These are phyloP conservation scores for Xestoiulus laeticollis DNA, from an alignment of 2,888 invertebrate genomes.

Conservation along the genomic window DNA sequence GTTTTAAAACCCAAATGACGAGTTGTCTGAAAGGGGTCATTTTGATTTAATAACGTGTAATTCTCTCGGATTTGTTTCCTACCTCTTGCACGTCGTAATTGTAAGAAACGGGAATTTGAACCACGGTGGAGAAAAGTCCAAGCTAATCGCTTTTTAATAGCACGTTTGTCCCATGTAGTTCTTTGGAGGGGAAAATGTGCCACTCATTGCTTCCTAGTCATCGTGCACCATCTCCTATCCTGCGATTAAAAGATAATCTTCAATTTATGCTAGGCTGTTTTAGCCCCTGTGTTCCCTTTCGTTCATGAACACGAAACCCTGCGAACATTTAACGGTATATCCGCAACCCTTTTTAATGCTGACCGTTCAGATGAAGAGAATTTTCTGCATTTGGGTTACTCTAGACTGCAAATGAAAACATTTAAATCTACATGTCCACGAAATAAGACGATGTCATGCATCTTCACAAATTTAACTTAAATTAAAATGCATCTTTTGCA, in stretches of 20 bases:
- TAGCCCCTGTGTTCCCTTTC: not conserved
- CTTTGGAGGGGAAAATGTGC: not conserved
- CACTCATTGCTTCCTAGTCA: not conserved
- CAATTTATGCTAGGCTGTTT: not conserved
- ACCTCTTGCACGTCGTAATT: not conserved
- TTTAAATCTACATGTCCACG: too few relatives aligned
- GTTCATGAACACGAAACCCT: not conserved
- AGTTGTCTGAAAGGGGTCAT: not conserved
- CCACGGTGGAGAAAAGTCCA: not conserved
- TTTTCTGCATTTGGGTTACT: too few relatives aligned
- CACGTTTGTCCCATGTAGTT: not conserved
- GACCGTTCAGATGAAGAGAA: too few relatives aligned
- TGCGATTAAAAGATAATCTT: constrained; percentile 25
- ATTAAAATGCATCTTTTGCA: too few relatives aligned
- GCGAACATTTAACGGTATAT: not conserved
- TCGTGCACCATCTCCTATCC: not conserved
- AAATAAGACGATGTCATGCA: too few relatives aligned
- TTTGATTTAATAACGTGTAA: not conserved
- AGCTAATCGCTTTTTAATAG: constrained; percentile 19
- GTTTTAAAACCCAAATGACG: not conserved
- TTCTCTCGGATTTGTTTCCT: not conserved
- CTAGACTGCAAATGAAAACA: too few relatives aligned
- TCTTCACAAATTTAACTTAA: too few relatives aligned
- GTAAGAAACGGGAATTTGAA: not conserved
- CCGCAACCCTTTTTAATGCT: too few relatives aligned